Percentiles rank a stretch among this genome's conserved stretches.
These are phyloP conservation scores for Keiferia lycopersicella DNA, from an alignment of 2,888 invertebrate species.

Conservation along the genomic window DNA sequence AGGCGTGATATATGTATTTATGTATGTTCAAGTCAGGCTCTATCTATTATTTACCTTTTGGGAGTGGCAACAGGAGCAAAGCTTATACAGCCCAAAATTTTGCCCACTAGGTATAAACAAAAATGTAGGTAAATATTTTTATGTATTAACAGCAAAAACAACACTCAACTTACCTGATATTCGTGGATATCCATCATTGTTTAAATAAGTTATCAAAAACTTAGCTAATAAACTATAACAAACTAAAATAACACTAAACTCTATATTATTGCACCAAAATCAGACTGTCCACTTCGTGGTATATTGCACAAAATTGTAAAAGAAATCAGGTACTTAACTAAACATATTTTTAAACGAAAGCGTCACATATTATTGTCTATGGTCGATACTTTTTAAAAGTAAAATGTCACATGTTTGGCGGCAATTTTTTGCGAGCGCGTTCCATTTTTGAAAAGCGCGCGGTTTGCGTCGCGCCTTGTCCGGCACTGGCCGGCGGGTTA, in stretches of 20 bases:
- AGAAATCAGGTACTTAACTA: conserved; percentile 59
- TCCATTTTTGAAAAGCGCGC: conserved; percentile 47
- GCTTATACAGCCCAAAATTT: no score
- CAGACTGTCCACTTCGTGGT: conserved; percentile 70
- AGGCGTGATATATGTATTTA: no score
- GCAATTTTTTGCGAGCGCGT: conserved; percentile 29
- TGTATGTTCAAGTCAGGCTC: no score
- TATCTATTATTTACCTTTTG: no score
- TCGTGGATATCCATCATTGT: conserved; percentile 72
- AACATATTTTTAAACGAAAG: conserved; percentile 36
- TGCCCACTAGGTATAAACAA: no score
- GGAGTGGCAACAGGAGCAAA: no score
- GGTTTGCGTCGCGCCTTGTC: conserved; percentile 45
- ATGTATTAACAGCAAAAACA: neutral
- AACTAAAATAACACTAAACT: conserved; percentile 40
- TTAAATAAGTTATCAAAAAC: conserved; percentile 37
- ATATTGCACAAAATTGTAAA: conserved; percentile 65
- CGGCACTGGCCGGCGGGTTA: conserved; percentile 48
- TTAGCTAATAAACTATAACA: conserved; percentile 41
- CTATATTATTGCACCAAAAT: conserved; percentile 68
- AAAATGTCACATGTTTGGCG: conserved; percentile 32
- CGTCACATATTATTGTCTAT: conserved; percentile 41
- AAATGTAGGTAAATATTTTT: neutral
- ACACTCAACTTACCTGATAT: conserved; percentile 64
- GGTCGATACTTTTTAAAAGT: conserved; percentile 23